Evolutionary conservation across 2,888 invertebrate species (phyloP), one percentile per base, ranked within the genome.

Genomic region (Dorcus parallelipipedus): DNA sequence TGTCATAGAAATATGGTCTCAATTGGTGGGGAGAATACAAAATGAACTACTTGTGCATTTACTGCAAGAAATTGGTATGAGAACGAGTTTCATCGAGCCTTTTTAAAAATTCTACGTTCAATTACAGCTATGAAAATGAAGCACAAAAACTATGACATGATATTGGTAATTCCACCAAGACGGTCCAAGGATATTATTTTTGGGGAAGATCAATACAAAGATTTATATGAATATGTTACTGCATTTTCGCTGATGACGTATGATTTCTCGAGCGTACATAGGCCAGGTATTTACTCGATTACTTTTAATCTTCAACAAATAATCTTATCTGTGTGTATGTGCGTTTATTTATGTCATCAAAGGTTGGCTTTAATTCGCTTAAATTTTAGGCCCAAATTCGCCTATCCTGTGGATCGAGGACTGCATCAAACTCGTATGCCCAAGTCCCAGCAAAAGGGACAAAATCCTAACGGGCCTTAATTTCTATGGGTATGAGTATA

Each of bases 161-260:
- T 95, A 72, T 76, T 95, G 67, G 93, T 92, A 9, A 85, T 95
- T 68, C 94, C 95, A 45, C 93, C 95, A 3, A 84, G 85, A 67
- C 78, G 85, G 67, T 86, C 57, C 85, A 83, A 63, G 81, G 83
- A 47, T 78, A 80, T 5, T 82, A 89, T 67, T 93, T 95, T 83
- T 38, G 80, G 85, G 55, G 82, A 88, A 64, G 88, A 95, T 65
- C 23, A 48, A 14, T 93, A 94, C 76, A 86, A 91, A 69, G 83
- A 84, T 49, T 82, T 97, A 51, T 87, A 88, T 61, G 86, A 89
- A 4, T 82, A 88, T 75, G 86, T 97, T 0, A 88, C 89, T 69
- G 91, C 87, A 23, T 94, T 97, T 73, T 95, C 95, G 38, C 82
- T 97, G n/a, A 97, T 97, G 96, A 96, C 96, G 0, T 97, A 97